Conservation (phyloP, 2,113 vertebrate species). For the Mesoclemmys tuberculata region DNA sequence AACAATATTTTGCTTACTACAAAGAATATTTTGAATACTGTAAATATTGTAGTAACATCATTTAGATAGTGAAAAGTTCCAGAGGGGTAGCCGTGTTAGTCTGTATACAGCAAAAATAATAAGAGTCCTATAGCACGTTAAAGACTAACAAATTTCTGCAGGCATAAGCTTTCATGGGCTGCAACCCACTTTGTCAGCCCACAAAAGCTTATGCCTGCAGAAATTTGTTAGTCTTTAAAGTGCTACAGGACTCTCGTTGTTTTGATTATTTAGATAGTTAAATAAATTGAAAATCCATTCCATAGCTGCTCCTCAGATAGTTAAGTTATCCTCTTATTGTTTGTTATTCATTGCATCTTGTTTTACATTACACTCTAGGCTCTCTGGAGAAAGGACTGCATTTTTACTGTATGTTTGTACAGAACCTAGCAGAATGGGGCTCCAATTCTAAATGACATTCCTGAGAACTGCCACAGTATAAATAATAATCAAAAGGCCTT, state of each 20-base stretch:
- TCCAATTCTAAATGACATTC: not conserved
- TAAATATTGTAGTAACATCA: not conserved
- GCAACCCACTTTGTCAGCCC: too few relatives aligned
- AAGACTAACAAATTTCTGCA: too few relatives aligned
- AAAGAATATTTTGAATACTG: not conserved
- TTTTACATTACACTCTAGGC: not conserved
- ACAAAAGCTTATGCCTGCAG: too few relatives aligned
- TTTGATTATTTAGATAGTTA: not conserved
- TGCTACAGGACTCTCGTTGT: too few relatives aligned
- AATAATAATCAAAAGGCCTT: constrained; percentile 4
- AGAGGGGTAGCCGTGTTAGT: too few relatives aligned
- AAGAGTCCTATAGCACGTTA: too few relatives aligned
- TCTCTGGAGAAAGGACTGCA: not conserved
- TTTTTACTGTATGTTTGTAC: not conserved
- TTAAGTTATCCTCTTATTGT: not conserved
- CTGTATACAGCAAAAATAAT: too few relatives aligned
- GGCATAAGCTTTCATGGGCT: too few relatives aligned
- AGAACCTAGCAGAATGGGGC: not conserved
- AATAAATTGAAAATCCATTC: not conserved
- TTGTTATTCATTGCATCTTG: not conserved
- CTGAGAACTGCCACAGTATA: not conserved
- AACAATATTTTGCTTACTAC: not conserved
- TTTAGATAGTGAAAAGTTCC: constrained; percentile 8
- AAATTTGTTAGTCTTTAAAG: too few relatives aligned
- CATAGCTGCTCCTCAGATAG: not conserved